Base-by-base conservation (phyloP, 2,113 vertebrate genomes). In the Ammodytes marinus region DNA sequence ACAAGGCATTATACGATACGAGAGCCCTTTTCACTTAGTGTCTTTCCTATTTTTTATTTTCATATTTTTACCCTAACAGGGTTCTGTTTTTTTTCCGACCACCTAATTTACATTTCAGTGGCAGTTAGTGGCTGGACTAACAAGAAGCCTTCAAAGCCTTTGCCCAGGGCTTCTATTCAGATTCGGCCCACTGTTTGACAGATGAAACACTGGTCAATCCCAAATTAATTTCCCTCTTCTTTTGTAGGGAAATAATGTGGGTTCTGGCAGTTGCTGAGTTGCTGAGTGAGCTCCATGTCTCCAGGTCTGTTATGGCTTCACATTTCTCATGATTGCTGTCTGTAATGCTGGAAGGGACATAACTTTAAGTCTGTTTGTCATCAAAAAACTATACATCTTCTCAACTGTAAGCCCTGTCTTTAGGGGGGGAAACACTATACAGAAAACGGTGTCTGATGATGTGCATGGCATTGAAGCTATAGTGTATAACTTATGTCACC, bases 31-130 rank as follows among this genome's bases (percentile, higher is more conserved):
- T 74, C 39, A 66, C 39, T 82, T 61, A 60, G 43, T 63, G 53
- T 67, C 80, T 77, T 53, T 53, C 53, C 14, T 60, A 27, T 79
- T 77, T 61, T 35, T 0, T 37, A 63, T 88, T 81, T 88, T 76
- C 77, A 89, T 80, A 76, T 82, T 80, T 63, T 35, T 50, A 55
- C 57, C 54, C 8, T 55, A 19, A 80, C 42, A 55, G 66, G 17
- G 53, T 43, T 77, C 67, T 55, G 9, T 39, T 65, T 46, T n/a
- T 58, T 60, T 42, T 72, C 60, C 65, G 74, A 82, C 82, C 63
- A 42, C 67, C 75, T 83, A n/a, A 86, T 91, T 92, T 91, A 77
- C 82, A 92, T 90, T 72, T 83, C 68, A 82, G 77, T 79, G 74
- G 79, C 79, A 67, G 71, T 64, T 70, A 12, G 27, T 77, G 59